phyloP scores from a whole-genome alignment of 2,797 vertebrate genomes.

The Gymnothorax javanicus region DNA sequence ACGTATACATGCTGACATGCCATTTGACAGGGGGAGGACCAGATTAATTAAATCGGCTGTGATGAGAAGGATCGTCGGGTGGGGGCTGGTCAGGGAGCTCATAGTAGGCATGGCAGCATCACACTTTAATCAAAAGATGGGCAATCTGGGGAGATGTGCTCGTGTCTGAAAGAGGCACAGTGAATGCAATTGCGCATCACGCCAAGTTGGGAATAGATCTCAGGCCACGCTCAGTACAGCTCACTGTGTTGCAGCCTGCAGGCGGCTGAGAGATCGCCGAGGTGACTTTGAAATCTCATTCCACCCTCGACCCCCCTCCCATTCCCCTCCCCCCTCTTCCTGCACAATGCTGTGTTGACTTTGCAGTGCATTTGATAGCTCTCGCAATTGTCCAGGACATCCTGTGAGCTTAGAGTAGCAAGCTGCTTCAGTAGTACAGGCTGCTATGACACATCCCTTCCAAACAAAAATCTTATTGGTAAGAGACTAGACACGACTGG shows the following conservation, averaged over 20 bases:
- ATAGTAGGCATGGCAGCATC: conserved; percentile 24
- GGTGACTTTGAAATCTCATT: conserved; percentile 48
- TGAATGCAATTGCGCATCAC: conserved; percentile 34
- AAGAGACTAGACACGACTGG: background rate
- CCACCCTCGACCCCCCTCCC: conserved; percentile 20
- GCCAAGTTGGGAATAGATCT: conserved; percentile 30
- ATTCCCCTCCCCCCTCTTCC: conserved; percentile 13
- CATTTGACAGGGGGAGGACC: background rate
- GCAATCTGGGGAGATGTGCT: conserved; percentile 10
- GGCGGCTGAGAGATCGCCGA: conserved; percentile 25
- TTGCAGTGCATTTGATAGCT: conserved; percentile 45
- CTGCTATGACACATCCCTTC: background rate
- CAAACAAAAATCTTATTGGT: background rate
- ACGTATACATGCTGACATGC: background rate
- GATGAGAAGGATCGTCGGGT: background rate
- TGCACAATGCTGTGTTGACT: conserved; percentile 51
- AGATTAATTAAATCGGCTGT: conserved; percentile 4
- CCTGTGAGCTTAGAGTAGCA: conserved; percentile 16
- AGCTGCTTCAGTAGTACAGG: background rate
- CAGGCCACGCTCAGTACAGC: conserved; percentile 19
- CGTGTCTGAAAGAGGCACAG: conserved; percentile 24
- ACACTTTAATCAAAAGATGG: conserved; percentile 49
- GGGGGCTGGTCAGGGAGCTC: background rate
- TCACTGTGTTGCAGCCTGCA: conserved; percentile 45
- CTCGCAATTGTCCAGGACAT: conserved; percentile 36